Conservation (phyloP, 2,113 vertebrate genomes). For the Butorides virescens region DNA sequence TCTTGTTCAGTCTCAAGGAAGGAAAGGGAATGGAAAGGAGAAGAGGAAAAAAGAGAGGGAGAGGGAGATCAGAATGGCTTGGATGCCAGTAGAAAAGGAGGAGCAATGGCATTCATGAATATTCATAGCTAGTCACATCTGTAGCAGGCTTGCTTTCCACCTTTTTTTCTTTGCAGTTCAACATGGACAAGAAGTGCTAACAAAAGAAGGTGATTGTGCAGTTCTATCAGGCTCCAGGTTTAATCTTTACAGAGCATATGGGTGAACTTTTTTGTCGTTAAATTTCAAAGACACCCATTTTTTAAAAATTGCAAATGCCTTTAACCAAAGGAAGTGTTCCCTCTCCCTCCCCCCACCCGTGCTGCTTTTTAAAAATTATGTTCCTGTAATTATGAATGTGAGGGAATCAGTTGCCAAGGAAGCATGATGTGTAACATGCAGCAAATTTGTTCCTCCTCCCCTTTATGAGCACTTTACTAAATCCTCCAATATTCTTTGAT, state of each 20-base stretch:
- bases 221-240: slow-evolving; percentile 49
- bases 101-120: slow-evolving; percentile 86
- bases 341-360: neutral
- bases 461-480: slow-evolving; percentile 41
- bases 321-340: slow-evolving; percentile 30
- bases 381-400: slow-evolving; percentile 61
- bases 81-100: slow-evolving; percentile 80
- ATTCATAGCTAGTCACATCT: slow-evolving; percentile 93
- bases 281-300: neutral
- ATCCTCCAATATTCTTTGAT: slow-evolving; percentile 52
- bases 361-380: slow-evolving; percentile 55
- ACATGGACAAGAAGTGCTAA: slow-evolving; percentile 65
- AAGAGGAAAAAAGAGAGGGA: neutral
- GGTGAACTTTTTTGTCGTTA: slow-evolving; percentile 7
- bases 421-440: slow-evolving; percentile 39
- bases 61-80: slow-evolving; percentile 76
- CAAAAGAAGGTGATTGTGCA: slow-evolving; percentile 68
- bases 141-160: slow-evolving; percentile 83
- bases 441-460: slow-evolving; percentile 45
- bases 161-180: slow-evolving; percentile 69
- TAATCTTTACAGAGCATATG: slow-evolving; percentile 28
- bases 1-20: slow-evolving; percentile 54
- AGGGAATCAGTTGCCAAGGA: slow-evolving; percentile 53
- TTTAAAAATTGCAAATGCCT: neutral
- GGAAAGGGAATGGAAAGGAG: slow-evolving; percentile 25